Conservation (phyloP, 2,888 invertebrate genomes). For the Heterodera filipjevi region DNA sequence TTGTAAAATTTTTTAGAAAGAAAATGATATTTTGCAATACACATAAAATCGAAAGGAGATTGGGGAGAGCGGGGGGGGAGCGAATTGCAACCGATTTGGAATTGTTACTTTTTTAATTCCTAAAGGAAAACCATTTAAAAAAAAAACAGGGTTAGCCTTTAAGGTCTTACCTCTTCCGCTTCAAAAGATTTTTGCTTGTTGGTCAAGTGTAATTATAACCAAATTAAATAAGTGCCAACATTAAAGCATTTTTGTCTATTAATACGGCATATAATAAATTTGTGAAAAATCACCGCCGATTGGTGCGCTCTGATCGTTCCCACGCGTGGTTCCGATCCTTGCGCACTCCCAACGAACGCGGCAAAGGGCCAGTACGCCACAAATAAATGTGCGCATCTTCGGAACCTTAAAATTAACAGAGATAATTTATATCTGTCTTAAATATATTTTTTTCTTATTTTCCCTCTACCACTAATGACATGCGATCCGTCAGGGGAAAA, state of each 20-base stretch:
- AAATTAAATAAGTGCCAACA: no score
- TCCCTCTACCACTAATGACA: slow-evolving; percentile 89
- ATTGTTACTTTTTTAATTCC: not conserved
- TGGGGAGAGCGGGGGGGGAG: not conserved
- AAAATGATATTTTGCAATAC: no score
- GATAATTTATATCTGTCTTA: not conserved
- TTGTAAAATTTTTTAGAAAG: not conserved
- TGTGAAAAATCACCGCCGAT: slow-evolving; percentile 23
- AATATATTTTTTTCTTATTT: slow-evolving; percentile 13
- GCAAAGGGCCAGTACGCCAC: slow-evolving; percentile 79
- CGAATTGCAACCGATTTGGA: not conserved
- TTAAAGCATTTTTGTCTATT: no score
- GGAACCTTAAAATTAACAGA: slow-evolving; percentile 40
- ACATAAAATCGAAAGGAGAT: no score
- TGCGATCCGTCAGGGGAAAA: slow-evolving; percentile 95
- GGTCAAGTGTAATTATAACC: no score
- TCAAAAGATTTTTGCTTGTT: no score
- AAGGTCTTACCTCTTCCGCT: no score
- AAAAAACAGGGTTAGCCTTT: no score
- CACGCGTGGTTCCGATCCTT: slow-evolving; percentile 94
- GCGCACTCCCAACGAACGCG: slow-evolving; percentile 70
- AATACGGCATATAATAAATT: no score
- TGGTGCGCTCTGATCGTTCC: slow-evolving; percentile 69
- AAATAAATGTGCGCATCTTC: slow-evolving; percentile 75
- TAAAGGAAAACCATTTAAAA: no score